Evolutionary conservation across 1,140 invertebrate genomes (phyloP).

Genomic region (Musca domestica): DNA sequence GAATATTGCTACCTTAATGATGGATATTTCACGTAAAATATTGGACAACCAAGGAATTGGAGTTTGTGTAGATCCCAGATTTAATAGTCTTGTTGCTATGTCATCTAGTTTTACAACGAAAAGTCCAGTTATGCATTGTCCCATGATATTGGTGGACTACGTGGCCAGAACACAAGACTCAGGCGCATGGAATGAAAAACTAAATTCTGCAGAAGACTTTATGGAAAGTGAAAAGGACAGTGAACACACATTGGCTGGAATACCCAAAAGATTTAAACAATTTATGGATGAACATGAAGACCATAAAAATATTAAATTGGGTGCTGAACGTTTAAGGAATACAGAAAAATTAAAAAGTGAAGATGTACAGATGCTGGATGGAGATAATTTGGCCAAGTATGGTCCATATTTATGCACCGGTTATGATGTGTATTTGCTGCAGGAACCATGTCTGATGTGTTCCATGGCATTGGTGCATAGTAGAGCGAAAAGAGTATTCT

Average conservation of each 20-base stretch:
- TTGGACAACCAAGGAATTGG: constrained; percentile 55
- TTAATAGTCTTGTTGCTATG: constrained; percentile 64
- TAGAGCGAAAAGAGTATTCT: constrained; percentile 79
- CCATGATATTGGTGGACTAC: constrained; percentile 82
- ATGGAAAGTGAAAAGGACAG: neutral
- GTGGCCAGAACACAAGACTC: constrained; percentile 80
- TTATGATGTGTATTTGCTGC: constrained; percentile 79
- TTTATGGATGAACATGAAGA: constrained; percentile 30
- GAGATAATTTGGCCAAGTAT: constrained; percentile 51
- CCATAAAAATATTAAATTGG: constrained; percentile 33
- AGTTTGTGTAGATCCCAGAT: constrained; percentile 69
- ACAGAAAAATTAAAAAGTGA: constrained; percentile 29
- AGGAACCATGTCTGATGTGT: constrained; percentile 92
- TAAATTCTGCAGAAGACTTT: neutral
- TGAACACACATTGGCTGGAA: constrained; percentile 32
- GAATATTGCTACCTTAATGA: constrained; percentile 59
- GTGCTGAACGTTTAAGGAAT: constrained; percentile 36
- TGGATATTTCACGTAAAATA: constrained; percentile 33
- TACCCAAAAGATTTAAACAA: constrained; percentile 35
- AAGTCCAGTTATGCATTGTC: constrained; percentile 80
- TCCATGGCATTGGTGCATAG: constrained; percentile 92
- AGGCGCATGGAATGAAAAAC: constrained; percentile 64
- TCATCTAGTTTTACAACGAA: constrained; percentile 59
- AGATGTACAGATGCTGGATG: constrained; percentile 16
- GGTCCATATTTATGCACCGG: constrained; percentile 85